Evolutionary conservation across 2,888 invertebrate genomes (phyloP).

Genomic region (Coenonympha glycerion): DNA sequence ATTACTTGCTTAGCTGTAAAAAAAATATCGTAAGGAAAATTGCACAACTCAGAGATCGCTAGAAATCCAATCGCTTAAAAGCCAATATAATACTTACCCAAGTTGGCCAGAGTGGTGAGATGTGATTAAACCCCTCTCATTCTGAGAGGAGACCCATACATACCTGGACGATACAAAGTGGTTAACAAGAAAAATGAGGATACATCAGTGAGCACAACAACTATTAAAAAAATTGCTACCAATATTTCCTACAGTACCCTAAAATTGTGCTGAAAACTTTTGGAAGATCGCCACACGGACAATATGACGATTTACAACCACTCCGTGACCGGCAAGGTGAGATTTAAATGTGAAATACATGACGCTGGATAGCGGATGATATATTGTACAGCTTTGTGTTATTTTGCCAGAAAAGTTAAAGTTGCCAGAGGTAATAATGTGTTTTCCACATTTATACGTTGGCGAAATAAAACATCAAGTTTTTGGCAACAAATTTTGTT

Average conservation of each 20-base stretch:
- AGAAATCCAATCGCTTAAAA: no score
- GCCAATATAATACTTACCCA: no score
- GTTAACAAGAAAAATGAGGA: no score
- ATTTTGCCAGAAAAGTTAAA: conserved; percentile 19
- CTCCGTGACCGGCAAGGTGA: conserved; percentile 30
- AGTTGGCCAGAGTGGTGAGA: no score
- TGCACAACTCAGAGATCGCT: no score
- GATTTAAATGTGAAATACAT: conserved; percentile 27
- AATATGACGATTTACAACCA: conserved; percentile 49
- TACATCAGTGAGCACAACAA: no score
- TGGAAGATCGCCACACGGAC: conserved; percentile 51
- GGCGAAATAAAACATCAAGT: conserved; percentile 8
- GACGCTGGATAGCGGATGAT: conserved; percentile 24
- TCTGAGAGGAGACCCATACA: no score
- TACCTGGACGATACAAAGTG: no score
- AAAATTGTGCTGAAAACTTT: conserved; percentile 29
- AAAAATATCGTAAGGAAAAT: no score
- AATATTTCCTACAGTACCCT: conserved; percentile 10
- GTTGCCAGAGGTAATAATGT: conserved; percentile 18
- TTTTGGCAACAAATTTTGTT: conserved; percentile 11
- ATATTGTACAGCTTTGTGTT: conserved; percentile 19
- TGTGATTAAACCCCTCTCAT: no score
- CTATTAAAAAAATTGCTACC: not conserved
- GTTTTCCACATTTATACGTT: conserved; percentile 11
- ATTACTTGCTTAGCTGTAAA: no score